phyloP scores from a whole-genome alignment of 2,888 invertebrate genomes.

The Oligia fasciuncula region DNA sequence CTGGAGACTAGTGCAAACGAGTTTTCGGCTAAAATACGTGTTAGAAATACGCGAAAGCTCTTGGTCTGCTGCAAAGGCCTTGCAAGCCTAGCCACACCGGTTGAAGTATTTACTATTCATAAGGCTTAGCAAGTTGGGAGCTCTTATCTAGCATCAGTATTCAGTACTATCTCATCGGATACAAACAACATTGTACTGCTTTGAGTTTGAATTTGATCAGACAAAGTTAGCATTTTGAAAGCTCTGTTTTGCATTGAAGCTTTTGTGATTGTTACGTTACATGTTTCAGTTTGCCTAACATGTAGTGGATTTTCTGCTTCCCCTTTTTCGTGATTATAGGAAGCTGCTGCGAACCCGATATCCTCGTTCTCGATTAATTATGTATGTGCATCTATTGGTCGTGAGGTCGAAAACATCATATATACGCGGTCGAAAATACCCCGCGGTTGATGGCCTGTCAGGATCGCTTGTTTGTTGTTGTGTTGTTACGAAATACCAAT shows the following conservation, averaged over 20 bases:
- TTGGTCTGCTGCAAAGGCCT: neutral
- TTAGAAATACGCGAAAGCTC: no score
- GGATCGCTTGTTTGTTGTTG: slow-evolving; percentile 31
- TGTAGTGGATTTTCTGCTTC: slow-evolving; percentile 37
- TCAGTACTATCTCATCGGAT: slow-evolving; percentile 18
- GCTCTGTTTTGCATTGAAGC: neutral
- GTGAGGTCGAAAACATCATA: slow-evolving; percentile 68
- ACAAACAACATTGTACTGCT: slow-evolving; percentile 12
- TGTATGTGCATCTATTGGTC: slow-evolving; percentile 78
- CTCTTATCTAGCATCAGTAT: slow-evolving; percentile 29
- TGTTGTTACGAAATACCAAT: slow-evolving; percentile 47
- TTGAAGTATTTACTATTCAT: slow-evolving; percentile 35
- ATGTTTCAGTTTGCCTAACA: neutral
- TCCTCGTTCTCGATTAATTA: slow-evolving; percentile 73
- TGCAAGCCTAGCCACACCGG: slow-evolving; percentile 1
- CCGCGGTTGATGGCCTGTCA: slow-evolving; percentile 51
- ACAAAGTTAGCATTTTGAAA: slow-evolving; percentile 11
- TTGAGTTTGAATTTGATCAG: slow-evolving; percentile 32
- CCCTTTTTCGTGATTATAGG: slow-evolving; percentile 31
- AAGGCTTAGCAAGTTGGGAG: slow-evolving; percentile 29
- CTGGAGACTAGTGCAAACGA: neutral
- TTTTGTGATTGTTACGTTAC: neutral
- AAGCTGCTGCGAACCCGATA: slow-evolving; percentile 65
- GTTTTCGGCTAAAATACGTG: neutral
- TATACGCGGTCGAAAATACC: slow-evolving; percentile 53